phyloP scores from a whole-genome alignment of 2,888 invertebrate genomes.

The Tachina fera region DNA sequence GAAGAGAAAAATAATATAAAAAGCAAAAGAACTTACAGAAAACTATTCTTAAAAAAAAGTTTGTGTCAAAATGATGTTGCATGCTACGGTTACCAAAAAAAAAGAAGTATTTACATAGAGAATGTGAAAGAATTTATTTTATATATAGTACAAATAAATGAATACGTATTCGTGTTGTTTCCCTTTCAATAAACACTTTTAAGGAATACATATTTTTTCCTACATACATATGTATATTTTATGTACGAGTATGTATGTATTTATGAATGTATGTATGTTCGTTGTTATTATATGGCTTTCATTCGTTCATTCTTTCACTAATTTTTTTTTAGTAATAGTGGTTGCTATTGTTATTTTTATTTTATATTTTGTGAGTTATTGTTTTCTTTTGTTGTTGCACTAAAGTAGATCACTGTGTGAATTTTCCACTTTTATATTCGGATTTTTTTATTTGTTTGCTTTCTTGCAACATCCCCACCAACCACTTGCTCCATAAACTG shows the following conservation, averaged over 20 bases:
- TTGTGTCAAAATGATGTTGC: constrained; percentile 53
- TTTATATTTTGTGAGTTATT: constrained; percentile 27
- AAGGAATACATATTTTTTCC: constrained; percentile 16
- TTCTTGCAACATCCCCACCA: constrained; percentile 27
- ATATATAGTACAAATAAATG: constrained; percentile 19
- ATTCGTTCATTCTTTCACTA: constrained; percentile 4
- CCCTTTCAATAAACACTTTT: constrained; percentile 41
- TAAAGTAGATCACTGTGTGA: constrained; percentile 70
- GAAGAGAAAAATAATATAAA: not conserved
- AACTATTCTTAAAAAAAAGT: constrained; percentile 36
- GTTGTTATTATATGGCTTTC: constrained; percentile 5
- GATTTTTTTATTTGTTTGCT: constrained; percentile 22
- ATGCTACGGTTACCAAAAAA: constrained; percentile 47
- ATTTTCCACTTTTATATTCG: constrained; percentile 52
- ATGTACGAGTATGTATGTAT: not conserved
- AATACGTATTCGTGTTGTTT: constrained; percentile 25
- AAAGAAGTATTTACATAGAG: constrained; percentile 6
- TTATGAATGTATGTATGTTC: not conserved
- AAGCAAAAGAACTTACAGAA: not conserved
- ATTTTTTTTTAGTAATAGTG: not conserved
- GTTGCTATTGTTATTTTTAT: not conserved
- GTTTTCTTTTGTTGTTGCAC: constrained; percentile 33
- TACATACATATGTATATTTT: not conserved
- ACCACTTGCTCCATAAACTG: constrained; percentile 31
- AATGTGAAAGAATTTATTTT: constrained; percentile 35